Base-by-base conservation (phyloP, 2,797 vertebrate species). In the Gallinago solitaria region DNA sequence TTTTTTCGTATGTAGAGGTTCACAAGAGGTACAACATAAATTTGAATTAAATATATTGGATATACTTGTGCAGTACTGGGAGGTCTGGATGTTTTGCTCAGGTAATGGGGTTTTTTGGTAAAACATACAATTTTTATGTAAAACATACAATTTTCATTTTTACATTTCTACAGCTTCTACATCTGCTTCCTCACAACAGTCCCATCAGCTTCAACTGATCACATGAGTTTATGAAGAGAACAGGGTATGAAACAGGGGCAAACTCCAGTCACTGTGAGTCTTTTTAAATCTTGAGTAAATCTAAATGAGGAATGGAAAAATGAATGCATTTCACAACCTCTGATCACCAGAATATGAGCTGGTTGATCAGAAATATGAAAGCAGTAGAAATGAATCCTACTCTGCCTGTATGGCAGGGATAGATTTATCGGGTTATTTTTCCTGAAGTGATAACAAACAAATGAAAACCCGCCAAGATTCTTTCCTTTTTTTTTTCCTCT, bases 41-140 rank as follows among this genome's bases (percentile, higher is more conserved):
- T 50, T 12, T 65, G 19, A 50, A 47, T 59, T 23, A 50, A 65
- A 15, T 7, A 7, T 33, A n/a, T 39, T n/a, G 9, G 61, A 75
- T 23, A 54, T 39, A 60, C 18, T 39, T 39, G 23, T 53, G 71
- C 23, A 28, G 19, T 32, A 17, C 30, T 53, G 11, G 4, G 5
- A 48, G 37, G 18, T 27, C 53, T 57, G 24, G 54, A 56, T 67
- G 43, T 30, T 76, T 57, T 33, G 73, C n/a, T 57, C 30, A 48
- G 21, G 3, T 50, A 48, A 10, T 32, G 17, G 14, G 0, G 0
- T 16, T 39, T 54, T 73, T 51, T 32, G 1, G 20, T 37, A 45
- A 65, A 65, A 51, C 16, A 18, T 15, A 35, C 8, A 47, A 51
- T 35, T 45, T 37, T 37, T 37, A 37, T 37, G 20, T 37, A 45